Base-by-base conservation (phyloP, 2,113 vertebrate species). In the Brachyhypopomus occidentalis region DNA sequence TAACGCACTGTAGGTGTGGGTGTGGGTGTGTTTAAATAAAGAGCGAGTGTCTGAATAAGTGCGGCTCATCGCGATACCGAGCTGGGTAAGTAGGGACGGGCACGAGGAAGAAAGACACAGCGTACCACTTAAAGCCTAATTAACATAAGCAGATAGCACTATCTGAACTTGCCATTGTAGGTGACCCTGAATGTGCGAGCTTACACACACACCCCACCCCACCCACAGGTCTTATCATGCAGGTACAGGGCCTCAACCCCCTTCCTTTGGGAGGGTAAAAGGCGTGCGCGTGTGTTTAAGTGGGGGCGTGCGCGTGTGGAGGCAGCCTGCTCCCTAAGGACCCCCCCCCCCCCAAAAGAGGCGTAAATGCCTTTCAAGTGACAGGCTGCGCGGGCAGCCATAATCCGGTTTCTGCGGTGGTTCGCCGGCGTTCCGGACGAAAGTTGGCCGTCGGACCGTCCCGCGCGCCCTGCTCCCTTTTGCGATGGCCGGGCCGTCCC, bases 61-160 rank as follows among this genome's bases (percentile, higher is more conserved):
- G 30, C 63, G 80, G 89, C 90, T 90, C 88, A 91, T 91, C 90
- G 80, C 19, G 92, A 92, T 93, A 92, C 36, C 86, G 85, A 71
- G 86, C 86, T 89, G 93, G 92, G 93, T 93, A 94, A 93, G 92
- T 91, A 88, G 89, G 87, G 88, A 79, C 84, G 78, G 86, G 64
- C 79, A 75, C 83, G 30, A 87, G 89, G 90, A 90, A 88, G 85
- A 84, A 89, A 86, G 83, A 86, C 89, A 87, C 76, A 80, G 78
- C 83, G 41, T 69, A 91, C 91, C 92, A 92, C 92, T 94, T 93
- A 92, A 91, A 88, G 77, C 85, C 80, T 89, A 89, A 94, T 94
- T 92, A 93, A 92, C 93, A 92, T 94, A 92, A 91, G 90, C 88
- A 92, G 92, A 94, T 93, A 92, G 89, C 83, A 75, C 90, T 94